Base-by-base conservation (phyloP, 2,797 vertebrate species). In the Cynopterus sphinx region DNA sequence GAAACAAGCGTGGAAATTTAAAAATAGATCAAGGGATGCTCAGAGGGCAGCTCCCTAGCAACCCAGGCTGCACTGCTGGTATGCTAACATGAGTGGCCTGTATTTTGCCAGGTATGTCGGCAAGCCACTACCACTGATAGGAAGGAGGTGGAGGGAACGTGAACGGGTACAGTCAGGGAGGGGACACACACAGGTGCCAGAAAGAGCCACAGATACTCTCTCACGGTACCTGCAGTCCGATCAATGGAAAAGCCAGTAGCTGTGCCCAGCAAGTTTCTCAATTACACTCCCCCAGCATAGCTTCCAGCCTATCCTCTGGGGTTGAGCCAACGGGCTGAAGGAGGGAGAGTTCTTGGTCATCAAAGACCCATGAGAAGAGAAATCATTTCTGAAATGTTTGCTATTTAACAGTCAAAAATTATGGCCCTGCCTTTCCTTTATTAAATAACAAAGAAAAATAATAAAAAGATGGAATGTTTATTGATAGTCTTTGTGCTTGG, bases 381-480 rank as follows among this genome's bases (percentile, higher is more conserved):
- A 97, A 97, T 96, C 71, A 94, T 81, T 89, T 96, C 96, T 95
- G 95, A 97, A 97, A 97, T 96, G 94, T 97, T 88, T 98, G 86
- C 96, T 93, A 92, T 94, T 95, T 93, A 96, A 97, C 97, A 95
- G 93, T 93, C 95, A 96, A 97, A 97, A 97, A 97, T 94, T 95
- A 94, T 82, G 83, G 94, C 78, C 96, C 96, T 95, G 97, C 90
- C 96, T 98, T 97, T 98, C 86, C 97, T 96, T 97, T 98, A 98
- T 97, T 98, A 97, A 97, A 96, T 97, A 97, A 98, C 96, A 98
- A 98, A 97, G 97, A 84, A 61, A 86, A 10, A 90, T 61, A 91
- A 98, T 94, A 97, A 98, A 98, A 98, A 97, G 97, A 97, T 94
- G 93, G 94, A 97, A 97, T 98, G 96, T 97, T 98, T 98, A 98